Percentiles rank a stretch among this genome's conserved stretches.
Conservation (phyloP, 92 coral and sea anemone genomes). For the Siderastrea radians region DNA sequence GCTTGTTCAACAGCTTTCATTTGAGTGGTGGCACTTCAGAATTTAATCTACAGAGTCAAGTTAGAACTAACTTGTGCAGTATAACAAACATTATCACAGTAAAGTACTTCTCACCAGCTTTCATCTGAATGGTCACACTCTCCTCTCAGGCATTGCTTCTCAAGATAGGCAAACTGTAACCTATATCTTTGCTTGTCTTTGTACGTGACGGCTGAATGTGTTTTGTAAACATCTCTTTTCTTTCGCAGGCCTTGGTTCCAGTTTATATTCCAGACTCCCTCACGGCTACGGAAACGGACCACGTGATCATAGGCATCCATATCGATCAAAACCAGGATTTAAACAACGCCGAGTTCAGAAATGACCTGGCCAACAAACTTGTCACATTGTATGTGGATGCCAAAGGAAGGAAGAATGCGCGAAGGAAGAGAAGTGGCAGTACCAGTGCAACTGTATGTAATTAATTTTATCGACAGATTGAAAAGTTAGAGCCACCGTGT, state of each 20-base stretch:
- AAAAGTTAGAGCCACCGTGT: background rate
- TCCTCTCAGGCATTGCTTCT: no score
- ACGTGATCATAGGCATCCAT: constrained; percentile 69
- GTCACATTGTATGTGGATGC: constrained; percentile 77
- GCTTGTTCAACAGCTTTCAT: no score
- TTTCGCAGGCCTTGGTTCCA: constrained; percentile 73
- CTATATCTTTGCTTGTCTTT: background rate
- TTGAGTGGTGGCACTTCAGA: no score
- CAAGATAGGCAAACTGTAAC: no score
- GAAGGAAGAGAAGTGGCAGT: constrained; percentile 94
- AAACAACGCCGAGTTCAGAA: constrained; percentile 45
- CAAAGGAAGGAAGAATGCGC: constrained; percentile 44
- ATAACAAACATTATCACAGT: no score
- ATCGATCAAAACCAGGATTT: constrained; percentile 51
- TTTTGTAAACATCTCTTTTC: background rate
- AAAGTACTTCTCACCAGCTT: no score
- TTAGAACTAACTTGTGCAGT: no score
- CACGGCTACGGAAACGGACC: constrained; percentile 60
- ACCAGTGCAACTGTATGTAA: constrained; percentile 81
- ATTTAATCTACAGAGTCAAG: no score
- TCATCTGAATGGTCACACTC: no score
- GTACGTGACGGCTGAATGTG: background rate
- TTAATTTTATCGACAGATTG: background rate
- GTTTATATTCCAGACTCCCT: constrained; percentile 83
- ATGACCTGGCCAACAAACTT: constrained; percentile 75